Percentiles rank a stretch among this genome's conserved stretches.
Evolutionary conservation across 2,888 invertebrate genomes (phyloP).

Genomic region (Alsophila aescularia): DNA sequence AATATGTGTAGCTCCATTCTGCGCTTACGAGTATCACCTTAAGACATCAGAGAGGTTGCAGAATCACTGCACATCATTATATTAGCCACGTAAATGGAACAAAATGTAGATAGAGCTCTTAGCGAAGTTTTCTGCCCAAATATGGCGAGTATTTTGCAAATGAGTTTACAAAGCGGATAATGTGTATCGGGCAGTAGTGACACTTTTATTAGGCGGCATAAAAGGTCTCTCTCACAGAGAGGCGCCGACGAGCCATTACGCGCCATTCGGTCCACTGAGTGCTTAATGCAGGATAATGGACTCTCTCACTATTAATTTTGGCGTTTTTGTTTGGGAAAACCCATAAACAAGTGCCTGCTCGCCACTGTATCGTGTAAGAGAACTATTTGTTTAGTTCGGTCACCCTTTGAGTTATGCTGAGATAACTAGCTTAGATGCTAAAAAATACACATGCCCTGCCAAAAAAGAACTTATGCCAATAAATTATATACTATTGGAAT

Average conservation of each 20-base stretch:
- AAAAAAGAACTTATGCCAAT: too few relatives aligned
- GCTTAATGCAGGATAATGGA: slow-evolving; percentile 79
- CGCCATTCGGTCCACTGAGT: slow-evolving; percentile 70
- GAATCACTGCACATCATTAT: neutral
- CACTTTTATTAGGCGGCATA: slow-evolving; percentile 68
- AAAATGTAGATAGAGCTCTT: slow-evolving; percentile 6
- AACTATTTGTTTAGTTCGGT: slow-evolving; percentile 9
- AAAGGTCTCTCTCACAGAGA: slow-evolving; percentile 59
- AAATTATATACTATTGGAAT: too few relatives aligned
- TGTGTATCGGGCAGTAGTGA: slow-evolving; percentile 57
- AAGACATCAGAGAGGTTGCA: neutral
- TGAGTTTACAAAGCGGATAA: slow-evolving; percentile 48
- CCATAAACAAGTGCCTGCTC: slow-evolving; percentile 53
- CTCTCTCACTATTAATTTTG: slow-evolving; percentile 75
- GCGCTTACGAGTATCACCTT: neutral
- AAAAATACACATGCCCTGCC: too few relatives aligned
- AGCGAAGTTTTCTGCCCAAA: slow-evolving; percentile 7
- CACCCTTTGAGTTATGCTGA: too few relatives aligned
- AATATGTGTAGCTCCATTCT: too few relatives aligned
- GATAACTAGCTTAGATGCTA: too few relatives aligned
- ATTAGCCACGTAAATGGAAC: neutral
- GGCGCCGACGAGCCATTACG: slow-evolving; percentile 65
- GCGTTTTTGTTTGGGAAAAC: slow-evolving; percentile 64
- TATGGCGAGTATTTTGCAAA: slow-evolving; percentile 28
- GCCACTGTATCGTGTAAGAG: slow-evolving; percentile 22